Evolutionary conservation across 2,797 vertebrate genomes (phyloP), one percentile per base, ranked within the genome.

Genomic region (Periparus ater): DNA sequence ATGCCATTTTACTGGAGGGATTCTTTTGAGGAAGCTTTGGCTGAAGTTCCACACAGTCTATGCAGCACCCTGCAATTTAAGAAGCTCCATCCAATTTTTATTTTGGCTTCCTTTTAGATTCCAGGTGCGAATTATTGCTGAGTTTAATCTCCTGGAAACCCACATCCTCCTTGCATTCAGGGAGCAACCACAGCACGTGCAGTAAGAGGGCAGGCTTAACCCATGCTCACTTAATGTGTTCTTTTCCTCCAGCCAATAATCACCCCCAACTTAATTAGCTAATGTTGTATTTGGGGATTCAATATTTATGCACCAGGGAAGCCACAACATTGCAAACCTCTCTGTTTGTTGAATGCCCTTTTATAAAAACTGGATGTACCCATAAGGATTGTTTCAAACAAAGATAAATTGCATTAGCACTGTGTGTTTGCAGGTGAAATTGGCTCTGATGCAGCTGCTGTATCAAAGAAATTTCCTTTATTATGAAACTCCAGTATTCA

Each of bases 131-230:
- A 76, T 87, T 47, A 55, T 10, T 62, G 61, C 58, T 88, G 88
- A 62, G 63, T 86, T 91, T 92, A 55, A 78, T 84, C 77, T 91
- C 82, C 79, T 72, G 93, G 93, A 93, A 89, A 91, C 68, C 78
- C 47, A 60, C 78, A 77, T 92, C 91, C 82, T 73, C 76, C 17
- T 11, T 76, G 70, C 72, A 60, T 42, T 79, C n/a, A 55, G 55
- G 51, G 74, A 95, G 58, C 72, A 88, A 50, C 70, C 66, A 57
- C 3, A 70, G 57, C 6, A 44, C 34, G 76, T 88, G 86, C 83
- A 86, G 80, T 91, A 68, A 91, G 90, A 95, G 71, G 93, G 74
- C 83, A 95, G 84, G 71, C 78, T 91, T 89, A 87, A 73, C 45
- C 80, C 83, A 13, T 58, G 26, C 70, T 75, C 88, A 36, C 72